phyloP scores from a whole-genome alignment of 1,140 invertebrate species.

The Drosophila funebris region DNA sequence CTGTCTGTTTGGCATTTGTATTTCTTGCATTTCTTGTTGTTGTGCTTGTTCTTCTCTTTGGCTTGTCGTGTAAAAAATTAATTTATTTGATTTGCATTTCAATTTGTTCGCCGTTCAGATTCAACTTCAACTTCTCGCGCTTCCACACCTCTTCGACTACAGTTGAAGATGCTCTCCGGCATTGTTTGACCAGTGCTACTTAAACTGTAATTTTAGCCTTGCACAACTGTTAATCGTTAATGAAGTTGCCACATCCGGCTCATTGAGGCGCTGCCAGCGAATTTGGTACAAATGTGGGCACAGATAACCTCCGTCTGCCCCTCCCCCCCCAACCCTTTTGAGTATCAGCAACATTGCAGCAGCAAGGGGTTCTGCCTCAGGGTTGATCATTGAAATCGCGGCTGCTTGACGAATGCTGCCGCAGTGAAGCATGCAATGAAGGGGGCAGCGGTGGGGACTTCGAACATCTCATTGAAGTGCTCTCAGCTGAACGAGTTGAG shows the following conservation, averaged over 20 bases:
- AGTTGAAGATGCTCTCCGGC: not conserved
- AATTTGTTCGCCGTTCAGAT: slow-evolving; percentile 18
- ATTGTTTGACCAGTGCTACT: not conserved
- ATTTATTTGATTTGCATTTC: slow-evolving; percentile 66
- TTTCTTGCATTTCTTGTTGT: not conserved
- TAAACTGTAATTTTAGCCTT: slow-evolving; percentile 20
- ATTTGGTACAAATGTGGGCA: slow-evolving; percentile 29
- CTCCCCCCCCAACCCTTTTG: too few species aligned
- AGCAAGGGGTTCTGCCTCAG: not conserved
- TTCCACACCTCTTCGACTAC: not conserved
- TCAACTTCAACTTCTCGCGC: not conserved
- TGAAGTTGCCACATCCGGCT: slow-evolving; percentile 57
- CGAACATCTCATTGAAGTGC: slow-evolving; percentile 29
- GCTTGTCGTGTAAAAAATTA: slow-evolving; percentile 44
- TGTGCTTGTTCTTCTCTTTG: not conserved
- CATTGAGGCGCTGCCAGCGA: slow-evolving; percentile 9
- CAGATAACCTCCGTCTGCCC: not conserved
- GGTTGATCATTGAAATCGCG: slow-evolving; percentile 10
- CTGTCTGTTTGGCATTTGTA: not conserved
- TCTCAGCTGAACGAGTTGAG: slow-evolving; percentile 30
- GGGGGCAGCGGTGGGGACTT: slow-evolving; percentile 5
- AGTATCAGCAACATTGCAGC: too few species aligned
- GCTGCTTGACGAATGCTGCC: slow-evolving; percentile 56
- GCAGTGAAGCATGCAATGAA: slow-evolving; percentile 52
- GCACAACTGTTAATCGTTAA: slow-evolving; percentile 31